Conservation (phyloP, 2,797 vertebrate species). For the Ctenosaura bakeri region DNA sequence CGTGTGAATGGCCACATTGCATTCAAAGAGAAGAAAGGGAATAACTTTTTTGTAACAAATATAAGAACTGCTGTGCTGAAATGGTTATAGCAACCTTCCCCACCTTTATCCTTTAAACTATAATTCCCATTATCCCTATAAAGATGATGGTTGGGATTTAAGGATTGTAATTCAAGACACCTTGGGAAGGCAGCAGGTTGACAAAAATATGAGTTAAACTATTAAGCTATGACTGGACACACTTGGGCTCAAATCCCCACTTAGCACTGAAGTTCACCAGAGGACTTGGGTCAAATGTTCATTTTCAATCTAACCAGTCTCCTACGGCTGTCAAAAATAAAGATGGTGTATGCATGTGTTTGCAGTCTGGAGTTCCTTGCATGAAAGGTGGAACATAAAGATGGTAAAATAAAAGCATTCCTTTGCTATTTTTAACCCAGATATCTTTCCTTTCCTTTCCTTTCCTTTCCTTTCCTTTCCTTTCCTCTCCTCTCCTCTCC, state of each 20-base stretch:
- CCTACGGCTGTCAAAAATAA: background rate
- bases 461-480: too few species aligned
- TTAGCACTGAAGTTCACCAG: background rate
- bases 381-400: background rate
- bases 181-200: background rate
- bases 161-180: background rate
- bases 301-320: background rate
- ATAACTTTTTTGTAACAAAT: background rate
- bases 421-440: background rate
- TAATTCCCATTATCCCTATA: background rate
- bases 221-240: background rate
- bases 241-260: background rate
- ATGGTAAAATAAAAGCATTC: background rate
- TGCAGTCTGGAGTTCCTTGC: background rate
- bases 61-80: background rate
- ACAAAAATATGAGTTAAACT: background rate
- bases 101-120: background rate
- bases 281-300: background rate
- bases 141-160: background rate
- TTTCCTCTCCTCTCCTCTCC: too few species aligned
- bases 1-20: background rate
- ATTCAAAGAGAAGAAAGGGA: background rate
- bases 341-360: background rate
- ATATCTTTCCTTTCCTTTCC: too few species aligned
- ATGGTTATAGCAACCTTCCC: background rate